Base-by-base conservation (phyloP, 2,888 invertebrate species). In the Drosophila histrio region DNA sequence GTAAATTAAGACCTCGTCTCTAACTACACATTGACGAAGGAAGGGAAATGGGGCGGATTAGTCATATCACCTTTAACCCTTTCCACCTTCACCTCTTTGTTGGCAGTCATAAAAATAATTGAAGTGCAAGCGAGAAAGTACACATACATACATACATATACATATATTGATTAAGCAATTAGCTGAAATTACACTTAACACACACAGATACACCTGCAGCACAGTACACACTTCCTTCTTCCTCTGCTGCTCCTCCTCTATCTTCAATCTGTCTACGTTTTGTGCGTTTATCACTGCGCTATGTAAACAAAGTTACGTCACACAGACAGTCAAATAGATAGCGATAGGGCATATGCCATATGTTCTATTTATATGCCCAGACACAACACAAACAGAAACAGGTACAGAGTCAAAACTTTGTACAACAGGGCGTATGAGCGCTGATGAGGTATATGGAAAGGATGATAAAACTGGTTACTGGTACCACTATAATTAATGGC, bases 141-240 rank as follows among this genome's bases (percentile, higher is more conserved):
- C 11, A 30, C 38, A 49, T 7, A 21, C 2, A 30, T 5, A 34
- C 15, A 19, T 11, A 15, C 13, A 26, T 2, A 24, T 3, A 47
- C 21, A 19, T 67, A 58, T 85, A 82, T 82, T 85, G 85, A 82
- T 85, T 82, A 82, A 79, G 75, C 83, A 82, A 85, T 82, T 82
- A 82, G 77, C 64, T 68, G 41, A 68, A 72, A 79, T 81, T 81
- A 75, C 82, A 74, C 77, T 43, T 50, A 67, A 52, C 52, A 68
- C 70, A 80, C 49, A 73, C 36, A 58, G 49, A 43, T 24, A 26
- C 15, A 26, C 66, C n/a, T 22, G 21, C 13, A 9, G 17, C n/a
- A 7, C 7, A 39, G 9, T 56, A 56, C 28, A 1, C 9, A 32
- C 5, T 9, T 26, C 8, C 7, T 17, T 7, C 2, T n/a, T n/a